Conservation (phyloP, 2,113 vertebrate species). For the Oryzias woworae region DNA sequence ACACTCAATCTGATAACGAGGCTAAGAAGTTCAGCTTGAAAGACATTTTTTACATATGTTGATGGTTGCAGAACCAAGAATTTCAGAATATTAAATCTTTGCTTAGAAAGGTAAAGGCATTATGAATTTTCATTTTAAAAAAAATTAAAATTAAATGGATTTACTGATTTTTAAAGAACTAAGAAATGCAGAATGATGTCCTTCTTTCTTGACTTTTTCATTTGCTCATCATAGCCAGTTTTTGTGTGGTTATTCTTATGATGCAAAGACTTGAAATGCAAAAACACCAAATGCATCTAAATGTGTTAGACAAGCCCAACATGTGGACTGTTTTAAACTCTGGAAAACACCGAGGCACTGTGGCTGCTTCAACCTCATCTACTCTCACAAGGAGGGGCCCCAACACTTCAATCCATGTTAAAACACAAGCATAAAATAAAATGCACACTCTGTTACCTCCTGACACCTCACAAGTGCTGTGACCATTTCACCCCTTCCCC, state of each 20-base stretch:
- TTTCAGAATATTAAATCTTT: not conserved
- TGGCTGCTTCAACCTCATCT: not conserved
- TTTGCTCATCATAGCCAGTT: too few species aligned
- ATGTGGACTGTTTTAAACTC: conserved; percentile 3
- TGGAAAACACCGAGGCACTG: conserved; percentile 1
- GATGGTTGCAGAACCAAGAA: not conserved
- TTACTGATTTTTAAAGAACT: too few species aligned
- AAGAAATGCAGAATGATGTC: too few species aligned
- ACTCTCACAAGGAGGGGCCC: conserved; percentile 9
- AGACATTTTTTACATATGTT: not conserved
- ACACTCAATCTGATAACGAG: not conserved
- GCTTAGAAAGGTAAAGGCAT: too few species aligned
- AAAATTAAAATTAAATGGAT: too few species aligned
- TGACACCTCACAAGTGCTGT: conserved; percentile 42
- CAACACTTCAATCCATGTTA: conserved; percentile 17
- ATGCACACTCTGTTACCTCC: conserved; percentile 26
- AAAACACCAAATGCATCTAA: not conserved
- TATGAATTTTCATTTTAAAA: too few species aligned
- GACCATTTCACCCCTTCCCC: conserved; percentile 37
- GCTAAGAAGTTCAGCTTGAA: not conserved
- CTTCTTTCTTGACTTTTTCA: too few species aligned
- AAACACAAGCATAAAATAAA: conserved; percentile 42
- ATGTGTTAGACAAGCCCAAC: not conserved
- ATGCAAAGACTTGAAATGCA: too few species aligned
- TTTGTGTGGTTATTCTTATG: too few species aligned